Percentiles rank a stretch among this genome's conserved stretches.
phyloP scores from a whole-genome alignment of 2,113 vertebrate species.

The Syrrhaptes paradoxus region DNA sequence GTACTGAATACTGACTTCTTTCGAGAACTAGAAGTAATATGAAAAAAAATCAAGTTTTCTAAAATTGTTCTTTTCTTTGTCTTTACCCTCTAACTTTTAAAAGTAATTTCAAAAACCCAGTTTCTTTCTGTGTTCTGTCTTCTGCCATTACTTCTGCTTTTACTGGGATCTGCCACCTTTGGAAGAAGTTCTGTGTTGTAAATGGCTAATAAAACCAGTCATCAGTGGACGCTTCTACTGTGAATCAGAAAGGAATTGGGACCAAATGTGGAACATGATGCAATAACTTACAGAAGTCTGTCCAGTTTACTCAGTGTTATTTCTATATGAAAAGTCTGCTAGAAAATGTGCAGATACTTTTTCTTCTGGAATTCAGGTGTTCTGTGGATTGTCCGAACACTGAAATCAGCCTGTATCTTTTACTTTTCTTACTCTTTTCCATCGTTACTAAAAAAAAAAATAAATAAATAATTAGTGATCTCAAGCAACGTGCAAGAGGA shows the following conservation, averaged over 20 bases:
- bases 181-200: not conserved
- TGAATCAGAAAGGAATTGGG: not conserved
- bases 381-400: not conserved
- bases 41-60: not conserved
- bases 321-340: not conserved
- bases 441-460: not conserved
- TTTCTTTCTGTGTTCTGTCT: not conserved
- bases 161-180: not conserved
- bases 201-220: not conserved
- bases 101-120: not conserved
- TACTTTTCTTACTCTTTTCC: not conserved
- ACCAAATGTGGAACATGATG: not conserved
- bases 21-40: not conserved
- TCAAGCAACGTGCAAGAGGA: not conserved
- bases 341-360: not conserved
- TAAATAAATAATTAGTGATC: not conserved
- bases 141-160: not conserved
- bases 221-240: not conserved
- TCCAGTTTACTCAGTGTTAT: not conserved
- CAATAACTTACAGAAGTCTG: not conserved
- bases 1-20: not conserved
- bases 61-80: not conserved
- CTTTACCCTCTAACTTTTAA: not conserved
- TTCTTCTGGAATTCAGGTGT: not conserved
- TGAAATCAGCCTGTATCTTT: not conserved